phyloP scores from a whole-genome alignment of 2,113 vertebrate genomes.

The Loxodonta africana region DNA sequence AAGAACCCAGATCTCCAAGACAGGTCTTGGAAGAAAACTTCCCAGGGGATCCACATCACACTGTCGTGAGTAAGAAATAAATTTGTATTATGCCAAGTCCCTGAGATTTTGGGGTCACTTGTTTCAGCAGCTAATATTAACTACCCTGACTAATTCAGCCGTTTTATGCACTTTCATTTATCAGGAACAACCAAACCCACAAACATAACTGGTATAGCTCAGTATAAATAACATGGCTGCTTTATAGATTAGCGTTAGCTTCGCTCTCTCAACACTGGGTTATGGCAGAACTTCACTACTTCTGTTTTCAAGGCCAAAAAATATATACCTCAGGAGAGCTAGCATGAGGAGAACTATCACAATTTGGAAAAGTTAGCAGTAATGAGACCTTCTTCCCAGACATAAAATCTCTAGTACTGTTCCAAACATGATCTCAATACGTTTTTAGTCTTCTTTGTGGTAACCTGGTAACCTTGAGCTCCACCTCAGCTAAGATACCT shows the following conservation, averaged over 20 bases:
- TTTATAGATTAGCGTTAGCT: neutral
- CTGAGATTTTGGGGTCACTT: neutral
- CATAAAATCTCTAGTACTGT: neutral
- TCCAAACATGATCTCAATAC: neutral
- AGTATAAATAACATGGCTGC: neutral
- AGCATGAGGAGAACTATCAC: neutral
- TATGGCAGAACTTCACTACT: neutral
- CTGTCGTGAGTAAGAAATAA: neutral
- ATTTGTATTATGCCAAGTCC: neutral
- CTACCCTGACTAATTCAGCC: neutral
- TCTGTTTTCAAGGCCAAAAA: neutral
- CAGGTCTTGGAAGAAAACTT: neutral
- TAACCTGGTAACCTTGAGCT: neutral
- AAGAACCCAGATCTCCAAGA: neutral
- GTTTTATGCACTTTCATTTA: neutral
- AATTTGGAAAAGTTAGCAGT: neutral
- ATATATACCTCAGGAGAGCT: neutral
- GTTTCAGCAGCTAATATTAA: neutral
- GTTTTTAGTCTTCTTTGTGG: neutral
- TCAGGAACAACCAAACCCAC: neutral
- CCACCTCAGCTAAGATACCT: neutral
- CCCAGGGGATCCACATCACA: neutral
- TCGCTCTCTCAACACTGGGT: neutral
- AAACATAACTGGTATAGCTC: neutral
- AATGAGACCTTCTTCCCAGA: neutral